Base-by-base conservation (phyloP, 2,113 vertebrate species). In the Sapajus apella region DNA sequence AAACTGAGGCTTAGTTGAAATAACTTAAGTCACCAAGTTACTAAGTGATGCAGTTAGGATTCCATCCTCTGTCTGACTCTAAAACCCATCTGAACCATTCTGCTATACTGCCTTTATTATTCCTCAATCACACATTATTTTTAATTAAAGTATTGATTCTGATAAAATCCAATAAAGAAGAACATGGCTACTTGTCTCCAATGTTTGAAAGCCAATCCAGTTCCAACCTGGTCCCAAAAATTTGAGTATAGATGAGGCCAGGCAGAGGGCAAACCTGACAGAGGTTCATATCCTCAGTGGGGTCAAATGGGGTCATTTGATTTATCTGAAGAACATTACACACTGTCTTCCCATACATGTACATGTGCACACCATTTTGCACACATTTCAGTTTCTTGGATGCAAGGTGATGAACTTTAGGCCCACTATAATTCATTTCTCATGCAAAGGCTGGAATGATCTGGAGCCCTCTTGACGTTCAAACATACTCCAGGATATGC, bases 81-180 rank as follows among this genome's bases (percentile, higher is more conserved):
- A 76, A 88, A 83, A 43, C 43, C 30, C 20, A 73, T 6, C 43
- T 56, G 72, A 72, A 50, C 32, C 45, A 55, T 40, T 73, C 40
- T 18, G 17, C 10, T 50, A 12, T 3, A 30, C 25, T 61, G 56
- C 79, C 37, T 94, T 86, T 6, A 52, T 40, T n/a, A 70, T 18
- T 77, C 66, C 20, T 77, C 56, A 37, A 37, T 27, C 40, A 45
- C 1, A 30, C 6, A 37, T 43, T 20, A 32, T 56, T 80, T 90
- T 80, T 66, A 89, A 66, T 70, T 83, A 27, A 94, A 70, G 47
- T 83, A 91, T 17, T 86, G 37, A 93, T 73, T 93, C 45, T 58
- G 73, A 85, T 5, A 20, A 40, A 90, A 56, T 55, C 37, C 64
- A 43, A 75, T 35, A 82, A 89, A 82, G 91, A 73, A 87, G 75